A percentile compares a stretch with the other conserved stretches of the same genome.
phyloP scores from a whole-genome alignment of 2,888 invertebrate genomes.

The Hypselothyrea guttata region DNA sequence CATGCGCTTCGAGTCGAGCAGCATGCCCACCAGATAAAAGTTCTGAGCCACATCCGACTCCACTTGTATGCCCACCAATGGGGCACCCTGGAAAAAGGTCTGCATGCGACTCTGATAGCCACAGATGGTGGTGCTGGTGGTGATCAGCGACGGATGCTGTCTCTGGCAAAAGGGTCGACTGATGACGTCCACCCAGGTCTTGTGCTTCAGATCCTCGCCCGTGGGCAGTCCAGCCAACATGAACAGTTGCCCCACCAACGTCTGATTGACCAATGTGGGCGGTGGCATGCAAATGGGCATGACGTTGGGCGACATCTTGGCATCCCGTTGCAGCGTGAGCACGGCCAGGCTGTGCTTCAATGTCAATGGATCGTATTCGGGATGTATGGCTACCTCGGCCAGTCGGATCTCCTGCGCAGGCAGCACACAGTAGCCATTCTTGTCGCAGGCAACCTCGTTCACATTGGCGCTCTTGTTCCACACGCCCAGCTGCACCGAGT shows the following conservation, averaged over 20 bases:
- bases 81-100: slow-evolving; percentile 44
- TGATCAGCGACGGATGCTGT: slow-evolving; percentile 25
- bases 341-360: slow-evolving; percentile 53
- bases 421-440: slow-evolving; percentile 51
- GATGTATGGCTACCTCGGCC: slow-evolving; percentile 51
- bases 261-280: slow-evolving; percentile 20
- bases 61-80: slow-evolving; percentile 57
- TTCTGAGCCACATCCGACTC: slow-evolving; percentile 34
- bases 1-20: slow-evolving; percentile 38
- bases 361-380: slow-evolving; percentile 55
- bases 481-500: slow-evolving; percentile 59
- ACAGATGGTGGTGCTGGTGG: slow-evolving; percentile 44
- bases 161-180: slow-evolving; percentile 42
- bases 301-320: slow-evolving; percentile 45
- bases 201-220: slow-evolving; percentile 22
- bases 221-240: slow-evolving; percentile 45
- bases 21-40: slow-evolving; percentile 53
- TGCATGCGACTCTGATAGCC: slow-evolving; percentile 35
- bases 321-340: slow-evolving; percentile 43
- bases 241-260: slow-evolving; percentile 43
- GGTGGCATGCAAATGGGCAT: slow-evolving; percentile 64
- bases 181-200: slow-evolving; percentile 48
- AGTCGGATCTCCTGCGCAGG: slow-evolving; percentile 57
- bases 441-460: slow-evolving; percentile 31
- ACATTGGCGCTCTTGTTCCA: slow-evolving; percentile 50